Conservation (phyloP, 2,888 invertebrate species). For the Spilarctia lutea region DNA sequence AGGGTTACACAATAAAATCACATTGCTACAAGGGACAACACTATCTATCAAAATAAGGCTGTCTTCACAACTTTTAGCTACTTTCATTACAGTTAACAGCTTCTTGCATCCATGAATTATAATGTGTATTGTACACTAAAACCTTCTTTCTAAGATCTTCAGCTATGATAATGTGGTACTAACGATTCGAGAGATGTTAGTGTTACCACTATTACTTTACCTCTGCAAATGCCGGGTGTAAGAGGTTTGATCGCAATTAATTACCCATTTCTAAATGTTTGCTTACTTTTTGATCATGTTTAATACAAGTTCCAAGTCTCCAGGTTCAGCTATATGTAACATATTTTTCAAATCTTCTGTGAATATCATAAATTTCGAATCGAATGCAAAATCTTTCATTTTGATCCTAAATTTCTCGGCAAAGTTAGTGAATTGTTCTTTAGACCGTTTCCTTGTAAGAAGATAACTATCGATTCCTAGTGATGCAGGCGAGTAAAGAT, state of each 20-base stretch:
- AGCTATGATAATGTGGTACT: background rate
- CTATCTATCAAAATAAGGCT: background rate
- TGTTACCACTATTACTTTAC: background rate
- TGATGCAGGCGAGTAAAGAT: slow-evolving; percentile 85
- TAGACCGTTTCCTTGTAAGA: slow-evolving; percentile 81
- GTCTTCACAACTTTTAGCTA: background rate
- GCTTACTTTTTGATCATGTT: slow-evolving; percentile 90
- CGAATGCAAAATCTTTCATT: slow-evolving; percentile 88
- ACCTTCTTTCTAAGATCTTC: too few relatives aligned
- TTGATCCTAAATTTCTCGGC: slow-evolving; percentile 89
- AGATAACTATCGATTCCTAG: slow-evolving; percentile 89
- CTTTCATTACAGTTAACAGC: background rate
- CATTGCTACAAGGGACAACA: background rate
- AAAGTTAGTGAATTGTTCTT: slow-evolving; percentile 87
- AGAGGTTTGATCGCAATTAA: background rate
- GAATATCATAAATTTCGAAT: slow-evolving; percentile 90
- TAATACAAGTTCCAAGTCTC: slow-evolving; percentile 88
- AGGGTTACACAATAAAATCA: background rate
- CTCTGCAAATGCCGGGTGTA: background rate
- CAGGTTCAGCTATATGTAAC: slow-evolving; percentile 89
- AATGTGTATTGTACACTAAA: too few relatives aligned
- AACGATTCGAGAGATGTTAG: background rate
- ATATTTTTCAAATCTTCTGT: slow-evolving; percentile 95
- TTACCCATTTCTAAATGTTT: background rate
- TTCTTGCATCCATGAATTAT: background rate